Evolutionary conservation across 2,797 vertebrate species (phyloP).

Genomic region (Heterohyrax brucei): DNA sequence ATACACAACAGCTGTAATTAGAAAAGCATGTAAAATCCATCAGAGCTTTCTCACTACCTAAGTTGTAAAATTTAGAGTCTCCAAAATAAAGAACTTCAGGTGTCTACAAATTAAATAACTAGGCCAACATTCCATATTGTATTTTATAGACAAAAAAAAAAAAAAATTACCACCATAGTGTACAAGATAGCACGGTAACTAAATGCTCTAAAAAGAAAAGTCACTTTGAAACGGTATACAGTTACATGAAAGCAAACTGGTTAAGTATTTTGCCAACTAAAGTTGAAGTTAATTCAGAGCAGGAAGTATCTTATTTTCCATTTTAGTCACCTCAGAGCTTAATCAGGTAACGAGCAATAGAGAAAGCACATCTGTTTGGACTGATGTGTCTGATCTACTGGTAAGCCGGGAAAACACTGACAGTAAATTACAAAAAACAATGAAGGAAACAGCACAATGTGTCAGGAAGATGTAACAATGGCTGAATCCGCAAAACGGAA

Average conservation of each 20-base stretch:
- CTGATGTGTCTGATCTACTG: background rate
- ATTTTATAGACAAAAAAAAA: constrained; percentile 28
- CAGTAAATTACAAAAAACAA: constrained; percentile 26
- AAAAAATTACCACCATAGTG: background rate
- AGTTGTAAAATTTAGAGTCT: constrained; percentile 40
- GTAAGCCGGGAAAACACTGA: background rate
- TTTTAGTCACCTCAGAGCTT: background rate
- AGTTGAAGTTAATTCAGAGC: background rate
- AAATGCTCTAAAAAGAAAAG: constrained; percentile 45
- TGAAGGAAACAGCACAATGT: background rate
- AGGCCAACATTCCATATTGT: background rate
- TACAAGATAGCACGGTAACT: background rate
- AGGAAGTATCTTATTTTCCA: constrained; percentile 28
- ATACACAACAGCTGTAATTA: background rate
- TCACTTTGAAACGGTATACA: background rate
- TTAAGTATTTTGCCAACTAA: background rate
- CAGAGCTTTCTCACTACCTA: background rate
- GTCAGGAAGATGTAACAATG: constrained; percentile 10
- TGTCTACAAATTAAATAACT: background rate
- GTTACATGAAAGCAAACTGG: background rate
- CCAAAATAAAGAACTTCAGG: constrained; percentile 41
- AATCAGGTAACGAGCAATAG: background rate
- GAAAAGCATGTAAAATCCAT: constrained; percentile 15
- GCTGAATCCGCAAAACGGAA: constrained; percentile 50
- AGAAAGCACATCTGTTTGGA: constrained; percentile 20